These are phyloP conservation scores for Micronycteris hirsuta DNA, from an alignment of 2,113 vertebrate genomes.

Conservation along the genomic window DNA sequence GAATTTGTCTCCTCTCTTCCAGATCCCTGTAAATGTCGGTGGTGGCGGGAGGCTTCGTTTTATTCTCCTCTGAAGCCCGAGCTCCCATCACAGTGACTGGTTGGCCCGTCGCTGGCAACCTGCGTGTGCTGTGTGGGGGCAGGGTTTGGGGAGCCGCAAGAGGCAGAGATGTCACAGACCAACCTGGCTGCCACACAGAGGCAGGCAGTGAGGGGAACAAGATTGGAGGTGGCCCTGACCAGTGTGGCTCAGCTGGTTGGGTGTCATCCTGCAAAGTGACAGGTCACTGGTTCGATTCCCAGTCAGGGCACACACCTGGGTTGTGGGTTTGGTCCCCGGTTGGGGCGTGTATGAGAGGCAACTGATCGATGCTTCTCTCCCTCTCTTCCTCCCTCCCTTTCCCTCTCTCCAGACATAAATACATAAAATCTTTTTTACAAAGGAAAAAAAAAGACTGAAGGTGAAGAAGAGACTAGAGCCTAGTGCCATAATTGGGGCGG, in stretches of 20 bases:
- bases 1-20: not conserved
- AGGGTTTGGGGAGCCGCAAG: not conserved
- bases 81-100: not conserved
- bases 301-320: too few relatives aligned
- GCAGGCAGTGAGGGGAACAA: not conserved
- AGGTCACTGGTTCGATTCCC: too few relatives aligned
- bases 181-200: not conserved
- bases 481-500: not conserved
- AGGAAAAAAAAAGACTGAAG: too few relatives aligned
- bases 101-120: not conserved
- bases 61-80: not conserved
- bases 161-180: not conserved
- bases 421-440: too few relatives aligned
- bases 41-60: not conserved
- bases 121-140: not conserved
- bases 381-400: too few relatives aligned
- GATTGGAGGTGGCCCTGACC: too few relatives aligned
- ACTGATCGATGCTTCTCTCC: too few relatives aligned
- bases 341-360: too few relatives aligned
- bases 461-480: not conserved
- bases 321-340: too few relatives aligned
- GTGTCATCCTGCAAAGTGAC: too few relatives aligned
- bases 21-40: not conserved
- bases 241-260: too few relatives aligned
- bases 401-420: too few relatives aligned